Base-by-base conservation (phyloP, 2,888 invertebrate species). In the Nemotelus nigrinus region DNA sequence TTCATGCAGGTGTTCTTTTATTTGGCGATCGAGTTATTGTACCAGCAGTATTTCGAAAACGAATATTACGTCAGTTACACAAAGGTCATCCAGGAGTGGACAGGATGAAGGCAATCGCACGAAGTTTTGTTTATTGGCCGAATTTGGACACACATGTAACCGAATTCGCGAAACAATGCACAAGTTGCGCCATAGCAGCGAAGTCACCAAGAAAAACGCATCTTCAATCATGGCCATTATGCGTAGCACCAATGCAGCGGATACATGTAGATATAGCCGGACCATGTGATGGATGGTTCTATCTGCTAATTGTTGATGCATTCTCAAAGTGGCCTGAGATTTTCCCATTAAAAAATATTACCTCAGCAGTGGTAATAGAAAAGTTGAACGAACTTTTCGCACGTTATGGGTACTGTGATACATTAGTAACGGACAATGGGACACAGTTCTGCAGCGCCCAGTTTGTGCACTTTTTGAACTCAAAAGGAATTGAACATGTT, bases 291-390 rank as follows among this genome's bases (percentile, higher is more conserved):
- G 25, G 25, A 25, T 25, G 25, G 25, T 25, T 25, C 25, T 25
- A 25, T 25, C 25, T 25, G 25, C 25, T 25, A 25, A 53, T 10
- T 53, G 63, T 63, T 8, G 43, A 41, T 4, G n/a, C 63, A 39
- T 63, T 63, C 63, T 63, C 63, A n/a, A 63, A 63, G 41, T 63
- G 63, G 63, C 63, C 63, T 8, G 63, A 63, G 2, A 43, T 63
- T 41, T 43, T 41, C 41, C 8, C 43, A 39, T 5, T 8, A 63
- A 39, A n/a, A 8, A 63, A 39, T 8, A 41, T 41, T 8, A 63
- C 63, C 39, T 39, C 63, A 39, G 25, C 63, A 63, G 39, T 8
- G 8, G 43, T 43, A 43, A 63, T 63, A 5, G 63, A 63, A 8
- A 63, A 39, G 41, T 43, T 63, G 41, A 5, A 25, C 39, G 43